Evolutionary conservation across 1,140 invertebrate genomes (phyloP).

Genomic region (Scylla paramamosain): DNA sequence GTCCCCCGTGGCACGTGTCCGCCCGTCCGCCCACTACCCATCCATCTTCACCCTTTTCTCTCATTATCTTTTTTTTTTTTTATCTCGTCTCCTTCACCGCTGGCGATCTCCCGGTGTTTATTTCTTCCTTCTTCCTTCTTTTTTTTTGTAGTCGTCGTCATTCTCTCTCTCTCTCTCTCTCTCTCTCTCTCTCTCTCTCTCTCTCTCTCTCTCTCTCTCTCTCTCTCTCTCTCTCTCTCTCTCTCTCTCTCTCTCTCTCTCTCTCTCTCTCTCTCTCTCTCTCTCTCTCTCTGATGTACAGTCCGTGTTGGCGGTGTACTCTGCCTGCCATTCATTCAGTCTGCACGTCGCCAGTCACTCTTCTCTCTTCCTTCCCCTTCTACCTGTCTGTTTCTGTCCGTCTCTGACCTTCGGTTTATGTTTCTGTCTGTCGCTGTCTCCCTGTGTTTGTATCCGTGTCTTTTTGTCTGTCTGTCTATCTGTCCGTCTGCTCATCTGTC

Average conservation of each 20-base stretch:
- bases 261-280: background rate
- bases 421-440: background rate
- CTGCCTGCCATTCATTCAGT: background rate
- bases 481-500: background rate
- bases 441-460: background rate
- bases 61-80: background rate
- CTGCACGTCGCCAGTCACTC: background rate
- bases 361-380: slow-evolving; percentile 26
- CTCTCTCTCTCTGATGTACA: background rate
- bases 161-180: background rate
- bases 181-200: background rate
- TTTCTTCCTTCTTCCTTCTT: background rate
- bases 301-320: background rate
- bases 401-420: background rate
- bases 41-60: background rate
- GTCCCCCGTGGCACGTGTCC: slow-evolving; percentile 11
- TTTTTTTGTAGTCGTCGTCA: background rate
- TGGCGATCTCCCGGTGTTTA: background rate
- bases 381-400: background rate
- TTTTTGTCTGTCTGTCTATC: background rate
- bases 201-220: slow-evolving; percentile 1
- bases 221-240: slow-evolving; percentile 22
- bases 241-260: slow-evolving; percentile 12
- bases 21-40: background rate
- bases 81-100: background rate